phyloP scores from a whole-genome alignment of 2,113 vertebrate genomes.

The Campylorhamphus procurvoides region DNA sequence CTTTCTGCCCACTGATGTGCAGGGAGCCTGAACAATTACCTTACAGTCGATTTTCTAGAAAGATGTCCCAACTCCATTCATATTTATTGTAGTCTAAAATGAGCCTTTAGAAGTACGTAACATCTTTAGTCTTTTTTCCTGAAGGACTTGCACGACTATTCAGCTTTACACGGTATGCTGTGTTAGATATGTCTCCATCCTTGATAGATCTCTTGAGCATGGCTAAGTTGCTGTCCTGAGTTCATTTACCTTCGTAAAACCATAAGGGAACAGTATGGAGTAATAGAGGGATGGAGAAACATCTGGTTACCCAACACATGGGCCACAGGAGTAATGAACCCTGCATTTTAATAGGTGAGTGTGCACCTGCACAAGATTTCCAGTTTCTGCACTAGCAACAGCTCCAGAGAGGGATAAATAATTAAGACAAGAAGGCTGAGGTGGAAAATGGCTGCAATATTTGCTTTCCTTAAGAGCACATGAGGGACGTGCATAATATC shows the following conservation, averaged over 20 bases:
- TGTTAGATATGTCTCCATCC: not conserved
- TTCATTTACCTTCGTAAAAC: slow-evolving; percentile 15
- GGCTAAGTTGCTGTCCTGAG: not conserved
- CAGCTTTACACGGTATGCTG: not conserved
- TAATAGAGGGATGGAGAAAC: slow-evolving; percentile 11
- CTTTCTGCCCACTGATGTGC: not conserved
- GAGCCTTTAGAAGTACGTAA: not conserved
- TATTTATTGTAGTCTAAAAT: not conserved
- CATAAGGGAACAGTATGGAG: not conserved
- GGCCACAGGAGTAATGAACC: slow-evolving; percentile 27
- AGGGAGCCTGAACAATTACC: not conserved
- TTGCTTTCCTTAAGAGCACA: slow-evolving; percentile 21
- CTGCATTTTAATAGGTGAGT: slow-evolving; percentile 30
- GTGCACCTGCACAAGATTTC: slow-evolving; percentile 56
- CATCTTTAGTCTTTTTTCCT: not conserved
- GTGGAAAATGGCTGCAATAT: slow-evolving; percentile 37
- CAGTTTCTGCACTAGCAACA: slow-evolving; percentile 47
- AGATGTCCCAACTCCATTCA: not conserved
- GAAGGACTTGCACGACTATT: not conserved
- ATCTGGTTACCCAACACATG: not conserved
- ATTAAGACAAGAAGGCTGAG: slow-evolving; percentile 49
- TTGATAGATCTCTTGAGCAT: not conserved
- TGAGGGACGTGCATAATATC: slow-evolving; percentile 31
- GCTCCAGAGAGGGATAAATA: slow-evolving; percentile 57
- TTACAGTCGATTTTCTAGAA: not conserved